Evolutionary conservation across 2,888 invertebrate species (phyloP).

Genomic region (Chaetoderma sp.): DNA sequence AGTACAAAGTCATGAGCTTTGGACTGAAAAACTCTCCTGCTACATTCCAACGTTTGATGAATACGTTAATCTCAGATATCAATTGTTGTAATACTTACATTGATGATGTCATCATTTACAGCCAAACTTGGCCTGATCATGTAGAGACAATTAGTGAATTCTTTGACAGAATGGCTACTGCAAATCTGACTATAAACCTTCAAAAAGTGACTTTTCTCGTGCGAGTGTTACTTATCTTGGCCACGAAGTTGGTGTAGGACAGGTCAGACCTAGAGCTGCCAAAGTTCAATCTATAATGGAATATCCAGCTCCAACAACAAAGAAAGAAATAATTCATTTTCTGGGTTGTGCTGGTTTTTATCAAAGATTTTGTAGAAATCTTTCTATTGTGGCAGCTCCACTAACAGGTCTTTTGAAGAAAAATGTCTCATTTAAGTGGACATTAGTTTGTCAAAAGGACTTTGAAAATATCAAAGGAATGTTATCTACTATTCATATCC

Average conservation of each 20-base stretch:
- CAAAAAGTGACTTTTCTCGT: conserved; percentile 18
- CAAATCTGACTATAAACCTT: conserved; percentile 21
- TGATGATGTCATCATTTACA: conserved; percentile 28
- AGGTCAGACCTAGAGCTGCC: conserved; percentile 26
- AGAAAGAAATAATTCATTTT: conserved; percentile 32
- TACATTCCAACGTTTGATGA: conserved; percentile 35
- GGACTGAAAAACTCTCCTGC: conserved; percentile 40
- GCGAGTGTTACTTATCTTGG: conserved; percentile 26
- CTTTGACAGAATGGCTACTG: not conserved
- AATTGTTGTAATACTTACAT: conserved; percentile 26
- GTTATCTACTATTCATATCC: conserved; percentile 23
- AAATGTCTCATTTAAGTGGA: conserved; percentile 46
- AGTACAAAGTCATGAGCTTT: conserved; percentile 40
- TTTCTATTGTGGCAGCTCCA: conserved; percentile 24
- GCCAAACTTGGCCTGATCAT: conserved; percentile 16
- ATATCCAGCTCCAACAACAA: conserved; percentile 24
- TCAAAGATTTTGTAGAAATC: conserved; percentile 32
- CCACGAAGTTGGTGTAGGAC: conserved; percentile 34
- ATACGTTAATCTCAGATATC: not conserved
- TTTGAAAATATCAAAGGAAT: conserved; percentile 50
- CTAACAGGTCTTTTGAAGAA: conserved; percentile 20
- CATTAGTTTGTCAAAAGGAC: conserved; percentile 42
- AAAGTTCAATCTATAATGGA: conserved; percentile 26
- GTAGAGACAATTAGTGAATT: conserved; percentile 11
- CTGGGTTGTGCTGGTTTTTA: conserved; percentile 31